A percentile compares a stretch with the other conserved stretches of the same genome.
Conservation (phyloP, 2,797 vertebrate species). For the Propithecus perrieri region DNA sequence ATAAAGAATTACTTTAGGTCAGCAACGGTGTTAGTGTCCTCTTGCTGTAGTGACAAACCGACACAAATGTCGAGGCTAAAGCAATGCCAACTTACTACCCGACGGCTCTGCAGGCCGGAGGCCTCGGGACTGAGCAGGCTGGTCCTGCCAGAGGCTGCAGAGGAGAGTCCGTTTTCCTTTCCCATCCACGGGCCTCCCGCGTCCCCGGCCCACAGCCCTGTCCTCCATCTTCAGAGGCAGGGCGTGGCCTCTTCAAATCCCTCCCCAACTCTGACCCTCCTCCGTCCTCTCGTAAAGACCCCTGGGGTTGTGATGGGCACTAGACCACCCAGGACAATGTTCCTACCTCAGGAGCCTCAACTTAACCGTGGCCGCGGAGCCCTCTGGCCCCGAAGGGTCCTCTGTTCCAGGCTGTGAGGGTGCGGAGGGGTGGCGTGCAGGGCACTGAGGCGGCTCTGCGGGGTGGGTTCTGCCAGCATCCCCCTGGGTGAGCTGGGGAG, state of each 20-base stretch:
- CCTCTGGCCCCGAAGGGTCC: background rate
- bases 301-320: background rate
- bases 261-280: background rate
- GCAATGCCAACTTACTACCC: accelerated
- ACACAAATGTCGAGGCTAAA: background rate
- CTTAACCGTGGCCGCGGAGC: no score
- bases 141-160: background rate
- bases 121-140: background rate
- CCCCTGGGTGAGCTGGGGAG: background rate
- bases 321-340: background rate
- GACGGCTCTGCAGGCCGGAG: background rate
- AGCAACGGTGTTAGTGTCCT: background rate
- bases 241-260: no score
- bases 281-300: background rate
- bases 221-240: background rate
- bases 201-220: no score
- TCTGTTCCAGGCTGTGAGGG: background rate
- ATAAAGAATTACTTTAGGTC: background rate
- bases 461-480: background rate
- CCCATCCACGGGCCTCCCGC: no score
- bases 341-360: no score
- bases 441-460: background rate
- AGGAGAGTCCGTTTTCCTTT: no score
- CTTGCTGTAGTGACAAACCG: accelerated
- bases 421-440: background rate